These are phyloP conservation scores for Pelochelys cantorii DNA, from an alignment of 2,797 vertebrate genomes.

Conservation along the genomic window DNA sequence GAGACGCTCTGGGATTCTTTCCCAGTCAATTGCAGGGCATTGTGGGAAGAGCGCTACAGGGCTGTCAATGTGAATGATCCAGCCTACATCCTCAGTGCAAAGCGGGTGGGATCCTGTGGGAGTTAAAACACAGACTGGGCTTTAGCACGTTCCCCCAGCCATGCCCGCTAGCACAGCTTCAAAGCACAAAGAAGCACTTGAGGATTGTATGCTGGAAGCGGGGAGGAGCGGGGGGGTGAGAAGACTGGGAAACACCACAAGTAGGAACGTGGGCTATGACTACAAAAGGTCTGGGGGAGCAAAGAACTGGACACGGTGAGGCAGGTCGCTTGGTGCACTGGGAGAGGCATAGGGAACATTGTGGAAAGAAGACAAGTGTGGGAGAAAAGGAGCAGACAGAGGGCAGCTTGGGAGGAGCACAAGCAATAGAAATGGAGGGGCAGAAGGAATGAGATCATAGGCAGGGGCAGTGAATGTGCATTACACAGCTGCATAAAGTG, in stretches of 20 bases:
- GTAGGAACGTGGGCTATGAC: not conserved
- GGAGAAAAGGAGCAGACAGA: not conserved
- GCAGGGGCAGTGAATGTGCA: not conserved
- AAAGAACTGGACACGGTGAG: not conserved
- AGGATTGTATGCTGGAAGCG: not conserved
- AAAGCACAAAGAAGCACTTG: not conserved
- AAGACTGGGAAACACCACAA: not conserved
- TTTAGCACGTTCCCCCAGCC: not conserved
- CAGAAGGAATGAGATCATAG: not conserved
- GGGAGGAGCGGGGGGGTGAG: too few relatives aligned
- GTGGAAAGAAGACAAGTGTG: not conserved
- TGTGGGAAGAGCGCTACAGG: not conserved
- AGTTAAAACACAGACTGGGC: not conserved
- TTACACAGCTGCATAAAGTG: rapidly evolving
- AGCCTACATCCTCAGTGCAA: not conserved
- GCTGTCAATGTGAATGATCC: not conserved
- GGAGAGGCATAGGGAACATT: not conserved
- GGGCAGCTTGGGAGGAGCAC: not conserved
- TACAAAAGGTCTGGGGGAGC: not conserved
- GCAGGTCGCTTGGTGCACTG: too few relatives aligned
- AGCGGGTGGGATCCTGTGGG: not conserved
- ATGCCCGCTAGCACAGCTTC: not conserved
- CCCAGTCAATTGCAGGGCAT: not conserved
- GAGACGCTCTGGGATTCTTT: not conserved
- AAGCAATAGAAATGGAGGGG: too few relatives aligned